A percentile compares a stretch with the other conserved stretches of the same genome.
Evolutionary conservation across 2,113 vertebrate species (phyloP).

Genomic region (Alethe castanea): DNA sequence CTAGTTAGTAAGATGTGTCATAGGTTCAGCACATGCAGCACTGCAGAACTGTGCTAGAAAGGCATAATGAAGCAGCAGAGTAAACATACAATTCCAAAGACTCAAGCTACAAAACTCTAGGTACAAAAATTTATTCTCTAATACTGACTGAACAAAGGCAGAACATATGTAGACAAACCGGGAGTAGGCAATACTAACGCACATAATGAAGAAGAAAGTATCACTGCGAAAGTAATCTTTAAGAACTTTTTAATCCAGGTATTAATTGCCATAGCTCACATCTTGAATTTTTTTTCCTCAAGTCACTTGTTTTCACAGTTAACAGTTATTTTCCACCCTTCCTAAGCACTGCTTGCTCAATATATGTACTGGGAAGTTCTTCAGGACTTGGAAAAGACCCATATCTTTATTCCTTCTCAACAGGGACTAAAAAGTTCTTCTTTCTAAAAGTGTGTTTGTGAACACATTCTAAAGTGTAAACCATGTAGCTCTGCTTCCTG

Average conservation of each 20-base stretch:
- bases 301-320: neutral
- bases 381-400: fast-evolving
- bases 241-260: neutral
- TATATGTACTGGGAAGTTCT: neutral
- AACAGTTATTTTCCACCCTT: neutral
- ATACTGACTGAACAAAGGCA: neutral
- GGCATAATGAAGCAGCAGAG: neutral
- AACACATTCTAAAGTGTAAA: neutral
- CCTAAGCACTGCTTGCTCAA: neutral
- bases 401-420: neutral
- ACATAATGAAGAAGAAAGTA: neutral
- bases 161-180: neutral
- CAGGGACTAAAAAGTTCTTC: neutral
- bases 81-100: neutral
- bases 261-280: neutral
- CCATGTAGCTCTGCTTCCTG: neutral
- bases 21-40: neutral
- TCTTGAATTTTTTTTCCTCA: neutral
- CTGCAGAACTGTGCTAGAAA: neutral
- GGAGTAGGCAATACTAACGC: neutral
- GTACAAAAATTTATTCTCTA: neutral
- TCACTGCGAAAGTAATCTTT: neutral
- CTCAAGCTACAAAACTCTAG: neutral
- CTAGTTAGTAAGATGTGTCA: neutral
- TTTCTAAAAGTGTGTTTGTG: neutral